These are phyloP conservation scores for Ochotona curzoniae DNA, from an alignment of 2,113 vertebrate genomes.

Conservation along the genomic window DNA sequence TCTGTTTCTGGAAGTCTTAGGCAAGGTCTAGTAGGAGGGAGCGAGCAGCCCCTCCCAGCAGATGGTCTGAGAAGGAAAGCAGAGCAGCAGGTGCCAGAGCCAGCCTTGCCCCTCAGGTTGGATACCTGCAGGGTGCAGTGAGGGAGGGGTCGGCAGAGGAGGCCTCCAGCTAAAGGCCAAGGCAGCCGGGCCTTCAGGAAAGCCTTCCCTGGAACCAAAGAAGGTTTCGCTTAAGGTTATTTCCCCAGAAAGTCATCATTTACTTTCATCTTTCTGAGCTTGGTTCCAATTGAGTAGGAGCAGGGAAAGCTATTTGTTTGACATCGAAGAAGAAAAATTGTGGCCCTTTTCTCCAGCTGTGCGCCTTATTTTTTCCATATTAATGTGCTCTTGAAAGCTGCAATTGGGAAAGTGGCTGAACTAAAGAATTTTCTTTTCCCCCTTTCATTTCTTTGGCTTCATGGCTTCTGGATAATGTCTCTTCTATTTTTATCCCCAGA, in stretches of 20 bases:
- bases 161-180: background rate
- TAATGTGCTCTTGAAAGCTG: constrained; percentile 82
- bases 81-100: background rate
- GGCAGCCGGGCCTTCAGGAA: constrained; percentile 56
- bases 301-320: constrained; percentile 55
- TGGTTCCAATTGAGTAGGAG: constrained; percentile 67
- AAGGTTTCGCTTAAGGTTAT: constrained; percentile 36
- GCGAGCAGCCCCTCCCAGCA: constrained; percentile 23
- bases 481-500: constrained; percentile 57
- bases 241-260: constrained; percentile 64
- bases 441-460: constrained; percentile 64
- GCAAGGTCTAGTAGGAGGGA: background rate
- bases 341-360: constrained; percentile 68
- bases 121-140: background rate
- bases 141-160: background rate
- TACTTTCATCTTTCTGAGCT: constrained; percentile 72
- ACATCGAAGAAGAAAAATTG: constrained; percentile 67
- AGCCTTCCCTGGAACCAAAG: constrained; percentile 48
- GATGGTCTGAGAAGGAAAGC: constrained; percentile 10
- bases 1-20: constrained; percentile 32
- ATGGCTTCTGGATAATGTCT: constrained; percentile 79
- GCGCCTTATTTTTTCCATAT: constrained; percentile 75
- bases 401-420: constrained; percentile 76
- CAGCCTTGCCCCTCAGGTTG: background rate
- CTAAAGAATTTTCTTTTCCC: constrained; percentile 45